Evolutionary conservation across 2,113 vertebrate genomes (phyloP).

Genomic region (Cyprinodon brontotheroides): DNA sequence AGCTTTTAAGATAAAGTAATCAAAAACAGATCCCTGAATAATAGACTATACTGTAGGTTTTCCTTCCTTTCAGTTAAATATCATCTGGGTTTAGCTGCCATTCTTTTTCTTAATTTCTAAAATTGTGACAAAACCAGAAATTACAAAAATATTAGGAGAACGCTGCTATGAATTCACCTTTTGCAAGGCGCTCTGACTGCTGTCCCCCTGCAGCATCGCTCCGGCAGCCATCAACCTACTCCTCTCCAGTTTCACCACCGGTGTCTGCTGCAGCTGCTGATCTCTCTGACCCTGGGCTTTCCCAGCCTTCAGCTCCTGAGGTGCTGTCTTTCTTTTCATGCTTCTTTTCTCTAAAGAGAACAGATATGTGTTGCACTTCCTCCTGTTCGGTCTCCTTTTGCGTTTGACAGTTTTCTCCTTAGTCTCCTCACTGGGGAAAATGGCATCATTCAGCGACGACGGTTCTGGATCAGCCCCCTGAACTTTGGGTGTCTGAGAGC

Average conservation of each 20-base stretch:
- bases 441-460: accelerated
- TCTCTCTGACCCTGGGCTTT: accelerated
- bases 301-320: accelerated
- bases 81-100: not conserved
- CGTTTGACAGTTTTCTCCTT: accelerated
- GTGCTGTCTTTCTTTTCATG: not conserved
- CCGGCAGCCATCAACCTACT: not conserved
- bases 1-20: not conserved
- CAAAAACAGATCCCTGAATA: not conserved
- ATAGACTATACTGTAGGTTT: not conserved
- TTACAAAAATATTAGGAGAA: no score
- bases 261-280: constrained; percentile 31
- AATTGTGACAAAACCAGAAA: no score
- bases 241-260: constrained; percentile 46
- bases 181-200: constrained; percentile 8
- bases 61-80: not conserved
- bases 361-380: not conserved
- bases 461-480: not conserved
- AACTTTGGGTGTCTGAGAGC: not conserved
- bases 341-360: constrained; percentile 17
- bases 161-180: constrained; percentile 34
- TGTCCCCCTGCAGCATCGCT: not conserved
- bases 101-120: not conserved
- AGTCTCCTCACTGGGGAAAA: not conserved
- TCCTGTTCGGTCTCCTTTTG: not conserved